phyloP scores from a whole-genome alignment of 23 tunicate genomes.

The Clavelina lepadiformis region DNA sequence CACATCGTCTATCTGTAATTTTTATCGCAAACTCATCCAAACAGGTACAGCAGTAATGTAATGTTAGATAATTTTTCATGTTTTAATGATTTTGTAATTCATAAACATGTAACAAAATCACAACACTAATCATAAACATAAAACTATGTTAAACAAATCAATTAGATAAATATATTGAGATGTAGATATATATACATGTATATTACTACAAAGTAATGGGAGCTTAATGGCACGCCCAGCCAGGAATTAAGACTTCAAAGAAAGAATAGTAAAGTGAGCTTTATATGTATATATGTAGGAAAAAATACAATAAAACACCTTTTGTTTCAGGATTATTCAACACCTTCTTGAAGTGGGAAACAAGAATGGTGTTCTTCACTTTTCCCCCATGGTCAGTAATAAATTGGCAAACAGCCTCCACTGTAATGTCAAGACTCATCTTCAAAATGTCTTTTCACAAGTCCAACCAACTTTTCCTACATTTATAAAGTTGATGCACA shows the following conservation, averaged over 20 bases:
- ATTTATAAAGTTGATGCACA: too few relatives aligned
- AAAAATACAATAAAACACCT: constrained; percentile 24
- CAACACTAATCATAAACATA: too few relatives aligned
- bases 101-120: too few relatives aligned
- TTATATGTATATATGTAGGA: not conserved
- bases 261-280: not conserved
- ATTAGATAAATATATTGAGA: too few relatives aligned
- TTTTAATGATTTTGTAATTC: too few relatives aligned
- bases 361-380: constrained; percentile 73
- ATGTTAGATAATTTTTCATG: too few relatives aligned
- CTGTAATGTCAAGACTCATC: constrained; percentile 49
- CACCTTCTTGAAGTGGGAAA: constrained; percentile 66
- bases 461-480: too few relatives aligned
- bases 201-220: not conserved
- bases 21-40: too few relatives aligned
- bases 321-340: constrained; percentile 62
- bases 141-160: too few relatives aligned
- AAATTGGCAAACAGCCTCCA: constrained; percentile 61
- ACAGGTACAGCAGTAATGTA: too few relatives aligned
- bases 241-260: not conserved
- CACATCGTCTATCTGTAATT: too few relatives aligned
- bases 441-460: too few relatives aligned
- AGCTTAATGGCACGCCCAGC: not conserved
- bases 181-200: not conserved
- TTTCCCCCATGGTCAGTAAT: constrained; percentile 70